Base-by-base conservation (phyloP, 2,113 vertebrate genomes). In the Saccopteryx leptura region DNA sequence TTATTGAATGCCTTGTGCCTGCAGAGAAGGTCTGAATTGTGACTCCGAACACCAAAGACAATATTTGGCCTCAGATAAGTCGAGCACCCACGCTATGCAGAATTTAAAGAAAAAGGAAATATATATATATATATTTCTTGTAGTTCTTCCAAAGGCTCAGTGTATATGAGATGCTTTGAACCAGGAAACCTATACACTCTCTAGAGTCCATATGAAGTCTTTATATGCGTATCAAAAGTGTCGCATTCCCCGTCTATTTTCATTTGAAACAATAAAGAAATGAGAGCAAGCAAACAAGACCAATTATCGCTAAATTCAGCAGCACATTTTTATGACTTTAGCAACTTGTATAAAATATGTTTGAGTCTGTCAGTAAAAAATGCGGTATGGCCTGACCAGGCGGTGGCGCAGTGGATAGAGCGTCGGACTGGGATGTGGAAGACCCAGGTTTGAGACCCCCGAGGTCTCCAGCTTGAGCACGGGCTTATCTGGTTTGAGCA, bases 281-380 rank as follows among this genome's bases (percentile, higher is more conserved):
- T 5, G 71, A 18, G 84, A 13, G 54, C 54, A 9, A 56, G 9
- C 52, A 93, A 96, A 72, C 26, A 76, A 95, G 48, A 33, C 93
- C 46, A 87, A 54, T 75, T 71, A 56, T 66, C 26, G 2, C 71
- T 60, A 39, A 63, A 80, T 84, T 87, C 56, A n/a, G 17, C 66
- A 19, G 52, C 75, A 10, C 5, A 39, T 94, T 90, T 83, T 87
- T 84, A 60, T 93, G 92, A 91, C 72, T 82, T 82, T 78, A 65
- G 93, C 92, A 78, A 81, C 80, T 46, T 76, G 8, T n/a, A 15
- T 7, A 60, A 88, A 81, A 52, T 24, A 10, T 24, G 15, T 76
- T 18, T 76, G 63, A 66, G 75, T 54, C 72, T 65, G 33, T 48
- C 46, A 0, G 21, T 93, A 50, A 95, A 82, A 91, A 92, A 88